Evolutionary conservation across 1,140 invertebrate genomes (phyloP).

Genomic region (Mya arenaria): DNA sequence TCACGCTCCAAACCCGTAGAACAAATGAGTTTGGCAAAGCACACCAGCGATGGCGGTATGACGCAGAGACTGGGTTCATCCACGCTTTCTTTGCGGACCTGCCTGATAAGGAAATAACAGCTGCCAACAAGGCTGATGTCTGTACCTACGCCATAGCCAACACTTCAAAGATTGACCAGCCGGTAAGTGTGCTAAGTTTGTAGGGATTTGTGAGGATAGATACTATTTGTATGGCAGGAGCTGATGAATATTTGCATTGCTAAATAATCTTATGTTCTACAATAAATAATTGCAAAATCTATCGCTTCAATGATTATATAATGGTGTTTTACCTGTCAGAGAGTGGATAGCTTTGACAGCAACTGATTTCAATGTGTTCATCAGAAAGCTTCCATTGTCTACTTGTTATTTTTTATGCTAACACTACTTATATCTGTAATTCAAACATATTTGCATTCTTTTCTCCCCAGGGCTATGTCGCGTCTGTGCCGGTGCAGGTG

Average conservation of each 20-base stretch:
- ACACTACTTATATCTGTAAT: too few species aligned
- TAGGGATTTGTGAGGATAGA: too few species aligned
- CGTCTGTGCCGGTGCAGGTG: slow-evolving; percentile 64
- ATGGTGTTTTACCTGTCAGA: too few species aligned
- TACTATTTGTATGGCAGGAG: too few species aligned
- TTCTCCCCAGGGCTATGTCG: slow-evolving; percentile 73
- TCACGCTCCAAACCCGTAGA: slow-evolving; percentile 73
- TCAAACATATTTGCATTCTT: not conserved
- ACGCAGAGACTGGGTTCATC: slow-evolving; percentile 78
- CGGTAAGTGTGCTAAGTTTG: slow-evolving; percentile 72
- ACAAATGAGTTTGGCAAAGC: slow-evolving; percentile 76
- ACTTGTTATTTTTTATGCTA: too few species aligned
- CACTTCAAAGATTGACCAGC: slow-evolving; percentile 77
- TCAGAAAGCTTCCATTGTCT: too few species aligned
- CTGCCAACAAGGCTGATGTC: slow-evolving; percentile 79
- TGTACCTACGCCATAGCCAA: slow-evolving; percentile 79
- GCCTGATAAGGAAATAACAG: slow-evolving; percentile 79
- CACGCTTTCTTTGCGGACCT: slow-evolving; percentile 76
- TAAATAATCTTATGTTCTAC: too few species aligned
- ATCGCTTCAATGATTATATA: too few species aligned
- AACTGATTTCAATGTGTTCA: too few species aligned
- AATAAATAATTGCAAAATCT: too few species aligned
- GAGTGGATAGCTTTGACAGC: too few species aligned
- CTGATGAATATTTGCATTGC: too few species aligned
- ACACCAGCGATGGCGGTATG: slow-evolving; percentile 79